Conservation (phyloP, 2,113 vertebrate genomes). For the Rallus limicola region DNA sequence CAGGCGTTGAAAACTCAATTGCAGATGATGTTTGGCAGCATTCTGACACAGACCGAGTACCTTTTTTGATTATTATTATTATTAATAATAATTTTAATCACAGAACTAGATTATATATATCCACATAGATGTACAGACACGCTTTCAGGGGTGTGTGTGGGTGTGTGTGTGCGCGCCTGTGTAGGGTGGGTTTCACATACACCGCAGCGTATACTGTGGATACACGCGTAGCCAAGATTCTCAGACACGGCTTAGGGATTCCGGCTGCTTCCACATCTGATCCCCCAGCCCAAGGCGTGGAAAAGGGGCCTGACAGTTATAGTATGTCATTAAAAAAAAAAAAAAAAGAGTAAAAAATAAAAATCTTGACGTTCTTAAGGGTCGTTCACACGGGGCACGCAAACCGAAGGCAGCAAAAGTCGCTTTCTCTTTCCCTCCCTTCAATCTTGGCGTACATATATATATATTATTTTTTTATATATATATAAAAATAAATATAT, state of each 20-base stretch:
- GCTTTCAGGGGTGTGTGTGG: background rate
- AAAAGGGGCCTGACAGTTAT: conserved; percentile 38
- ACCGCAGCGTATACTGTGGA: conserved; percentile 38
- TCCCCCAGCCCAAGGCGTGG: background rate
- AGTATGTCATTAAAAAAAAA: background rate
- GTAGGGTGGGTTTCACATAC: conserved; percentile 42
- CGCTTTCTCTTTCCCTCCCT: background rate
- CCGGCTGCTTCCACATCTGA: conserved; percentile 4
- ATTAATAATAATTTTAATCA: conserved; percentile 66
- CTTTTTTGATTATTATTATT: conserved; percentile 58
- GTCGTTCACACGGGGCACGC: background rate
- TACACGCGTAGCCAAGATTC: conserved; percentile 48
- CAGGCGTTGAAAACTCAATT: conserved; percentile 59
- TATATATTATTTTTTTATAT: conserved; percentile 60
- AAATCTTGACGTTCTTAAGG: background rate
- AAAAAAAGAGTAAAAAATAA: background rate
- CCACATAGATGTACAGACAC: conserved; percentile 60
- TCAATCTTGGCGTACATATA: conserved; percentile 52
- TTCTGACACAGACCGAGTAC: conserved; percentile 69
- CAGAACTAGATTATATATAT: conserved; percentile 65
- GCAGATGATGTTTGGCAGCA: conserved; percentile 68
- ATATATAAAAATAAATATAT: conserved; percentile 67
- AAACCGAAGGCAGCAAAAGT: conserved; percentile 51
- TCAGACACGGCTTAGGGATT: background rate
- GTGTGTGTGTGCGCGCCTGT: background rate